Conservation (phyloP, 2,113 vertebrate species). For the Albula glossodonta region DNA sequence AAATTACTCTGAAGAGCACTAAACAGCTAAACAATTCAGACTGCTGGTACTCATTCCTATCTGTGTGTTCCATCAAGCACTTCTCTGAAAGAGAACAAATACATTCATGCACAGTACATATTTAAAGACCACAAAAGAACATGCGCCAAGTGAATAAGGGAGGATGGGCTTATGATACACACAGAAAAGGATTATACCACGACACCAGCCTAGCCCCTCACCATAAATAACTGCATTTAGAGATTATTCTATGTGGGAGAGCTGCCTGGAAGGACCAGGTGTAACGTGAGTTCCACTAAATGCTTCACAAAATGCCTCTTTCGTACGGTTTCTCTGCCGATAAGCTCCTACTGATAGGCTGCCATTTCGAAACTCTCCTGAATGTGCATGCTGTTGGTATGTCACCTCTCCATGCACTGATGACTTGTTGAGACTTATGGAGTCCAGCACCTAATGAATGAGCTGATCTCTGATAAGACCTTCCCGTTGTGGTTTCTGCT, state of each 20-base stretch:
- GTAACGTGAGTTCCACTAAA: neutral
- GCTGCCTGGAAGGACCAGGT: neutral
- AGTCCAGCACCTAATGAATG: too few species aligned
- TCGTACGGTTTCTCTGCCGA: neutral
- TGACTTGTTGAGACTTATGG: too few species aligned
- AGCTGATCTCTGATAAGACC: too few species aligned
- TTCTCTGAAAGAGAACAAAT: too few species aligned
- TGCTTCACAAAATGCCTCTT: neutral
- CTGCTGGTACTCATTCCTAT: neutral
- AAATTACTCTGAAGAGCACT: constrained; percentile 9
- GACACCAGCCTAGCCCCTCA: too few species aligned
- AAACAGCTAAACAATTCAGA: neutral
- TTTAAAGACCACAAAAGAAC: neutral
- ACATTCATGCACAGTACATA: neutral
- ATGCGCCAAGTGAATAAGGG: neutral
- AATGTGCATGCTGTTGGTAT: neutral
- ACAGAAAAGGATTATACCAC: too few species aligned
- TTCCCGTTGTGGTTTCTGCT: too few species aligned
- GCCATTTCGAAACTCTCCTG: neutral
- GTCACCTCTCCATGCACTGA: neutral
- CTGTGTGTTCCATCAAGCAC: neutral
- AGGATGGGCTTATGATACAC: neutral
- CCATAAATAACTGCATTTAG: too few species aligned
- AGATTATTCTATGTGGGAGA: neutral
- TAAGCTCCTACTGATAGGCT: neutral